These are phyloP conservation scores for Turdus rufiventris DNA, from an alignment of 2,113 vertebrate species.

Conservation along the genomic window DNA sequence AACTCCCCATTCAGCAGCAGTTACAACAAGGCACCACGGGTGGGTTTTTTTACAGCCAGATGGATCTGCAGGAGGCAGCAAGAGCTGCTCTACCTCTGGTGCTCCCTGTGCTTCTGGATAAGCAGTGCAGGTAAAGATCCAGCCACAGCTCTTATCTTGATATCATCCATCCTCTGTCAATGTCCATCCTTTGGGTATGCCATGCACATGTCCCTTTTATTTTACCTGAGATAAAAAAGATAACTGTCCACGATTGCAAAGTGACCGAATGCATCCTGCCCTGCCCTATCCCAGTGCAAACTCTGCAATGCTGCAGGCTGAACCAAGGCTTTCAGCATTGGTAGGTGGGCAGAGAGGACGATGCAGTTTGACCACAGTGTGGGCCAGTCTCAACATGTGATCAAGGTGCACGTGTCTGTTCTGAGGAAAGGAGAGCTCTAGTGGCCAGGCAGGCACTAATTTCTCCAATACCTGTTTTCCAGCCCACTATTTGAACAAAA, in stretches of 20 bases:
- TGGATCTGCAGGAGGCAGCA: background rate
- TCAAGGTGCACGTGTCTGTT: rapidly evolving
- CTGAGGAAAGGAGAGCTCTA: background rate
- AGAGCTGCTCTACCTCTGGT: background rate
- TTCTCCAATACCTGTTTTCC: background rate
- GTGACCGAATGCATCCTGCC: background rate
- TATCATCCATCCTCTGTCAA: background rate
- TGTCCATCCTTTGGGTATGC: background rate
- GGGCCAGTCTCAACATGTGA: background rate
- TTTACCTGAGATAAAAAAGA: background rate
- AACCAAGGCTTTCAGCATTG: background rate
- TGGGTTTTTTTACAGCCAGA: background rate
- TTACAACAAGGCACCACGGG: background rate
- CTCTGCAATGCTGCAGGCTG: background rate
- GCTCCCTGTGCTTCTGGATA: background rate
- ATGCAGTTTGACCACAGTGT: background rate
- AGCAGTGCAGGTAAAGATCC: background rate
- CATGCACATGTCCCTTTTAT: background rate
- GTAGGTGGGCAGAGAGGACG: rapidly evolving
- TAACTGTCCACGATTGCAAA: background rate
- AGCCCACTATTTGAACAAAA: background rate
- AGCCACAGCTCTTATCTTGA: rapidly evolving
- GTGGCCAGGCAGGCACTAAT: background rate
- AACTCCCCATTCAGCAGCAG: background rate
- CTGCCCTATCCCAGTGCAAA: background rate